A percentile compares a stretch with the other conserved stretches of the same genome.
Evolutionary conservation across 2,113 vertebrate species (phyloP).

Genomic region (Pedetes capensis): DNA sequence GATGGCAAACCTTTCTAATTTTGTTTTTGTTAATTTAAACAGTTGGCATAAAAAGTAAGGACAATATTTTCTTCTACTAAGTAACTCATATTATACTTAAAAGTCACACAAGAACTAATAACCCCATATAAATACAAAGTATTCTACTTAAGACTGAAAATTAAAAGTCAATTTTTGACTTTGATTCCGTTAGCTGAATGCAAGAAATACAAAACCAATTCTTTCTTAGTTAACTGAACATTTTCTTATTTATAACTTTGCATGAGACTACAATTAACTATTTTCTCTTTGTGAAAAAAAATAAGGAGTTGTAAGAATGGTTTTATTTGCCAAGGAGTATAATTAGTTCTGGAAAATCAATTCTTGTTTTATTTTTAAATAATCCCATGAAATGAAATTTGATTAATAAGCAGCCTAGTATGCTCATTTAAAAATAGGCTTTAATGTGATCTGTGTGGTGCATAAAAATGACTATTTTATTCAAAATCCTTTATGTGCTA

Average conservation of each 20-base stretch:
- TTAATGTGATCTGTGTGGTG: not conserved
- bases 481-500: not conserved
- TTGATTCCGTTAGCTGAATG: not conserved
- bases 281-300: slow-evolving; percentile 4
- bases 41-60: not conserved
- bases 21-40: not conserved
- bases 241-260: not conserved
- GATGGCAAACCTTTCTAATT: not conserved
- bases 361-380: slow-evolving; percentile 5
- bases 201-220: not conserved
- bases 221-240: not conserved
- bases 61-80: not conserved
- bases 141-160: not conserved
- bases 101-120: not conserved
- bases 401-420: not conserved
- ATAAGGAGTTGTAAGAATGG: not conserved
- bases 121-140: not conserved
- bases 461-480: not conserved
- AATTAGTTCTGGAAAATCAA: slow-evolving; percentile 35
- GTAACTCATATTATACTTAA: not conserved
- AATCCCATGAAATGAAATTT: not conserved
- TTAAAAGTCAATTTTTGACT: not conserved
- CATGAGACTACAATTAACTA: not conserved
- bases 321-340: slow-evolving; percentile 17
- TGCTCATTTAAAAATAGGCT: slow-evolving; percentile 22